Evolutionary conservation across 2,113 vertebrate species (phyloP).

Genomic region (Steatornis caripensis): DNA sequence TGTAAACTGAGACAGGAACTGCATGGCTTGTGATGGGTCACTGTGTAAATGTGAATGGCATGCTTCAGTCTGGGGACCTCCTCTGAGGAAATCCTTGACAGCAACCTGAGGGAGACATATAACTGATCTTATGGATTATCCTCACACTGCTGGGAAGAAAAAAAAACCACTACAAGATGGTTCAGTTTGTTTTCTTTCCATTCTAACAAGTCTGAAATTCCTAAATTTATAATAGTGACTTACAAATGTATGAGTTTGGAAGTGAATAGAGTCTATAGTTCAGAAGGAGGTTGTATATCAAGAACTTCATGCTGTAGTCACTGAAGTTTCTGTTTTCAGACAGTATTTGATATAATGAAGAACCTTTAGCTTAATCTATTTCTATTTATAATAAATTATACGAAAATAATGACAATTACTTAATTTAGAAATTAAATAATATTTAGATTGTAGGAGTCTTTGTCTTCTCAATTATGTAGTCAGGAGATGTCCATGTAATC

Average conservation of each 20-base stretch:
- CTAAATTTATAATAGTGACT: neutral
- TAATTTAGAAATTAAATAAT: neutral
- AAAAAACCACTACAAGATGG: neutral
- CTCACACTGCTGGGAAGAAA: neutral
- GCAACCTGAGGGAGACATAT: neutral
- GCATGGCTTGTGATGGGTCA: neutral
- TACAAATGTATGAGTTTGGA: neutral
- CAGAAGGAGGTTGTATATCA: neutral
- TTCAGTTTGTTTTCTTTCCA: neutral
- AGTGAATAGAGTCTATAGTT: neutral
- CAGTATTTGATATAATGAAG: neutral
- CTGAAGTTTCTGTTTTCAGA: neutral
- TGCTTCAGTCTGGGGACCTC: neutral
- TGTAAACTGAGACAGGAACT: neutral
- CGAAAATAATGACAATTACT: neutral
- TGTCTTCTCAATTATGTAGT: neutral
- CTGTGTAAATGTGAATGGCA: neutral
- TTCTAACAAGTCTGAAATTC: neutral
- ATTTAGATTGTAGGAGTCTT: neutral
- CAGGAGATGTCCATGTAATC: neutral
- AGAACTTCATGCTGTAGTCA: neutral
- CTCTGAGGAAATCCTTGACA: neutral
- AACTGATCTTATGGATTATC: neutral
- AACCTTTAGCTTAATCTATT: neutral
- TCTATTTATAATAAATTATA: neutral